Percentiles rank a stretch among this genome's conserved stretches.
Conservation (phyloP, 2,888 invertebrate genomes). For the Caenorhabditis parvicauda region DNA sequence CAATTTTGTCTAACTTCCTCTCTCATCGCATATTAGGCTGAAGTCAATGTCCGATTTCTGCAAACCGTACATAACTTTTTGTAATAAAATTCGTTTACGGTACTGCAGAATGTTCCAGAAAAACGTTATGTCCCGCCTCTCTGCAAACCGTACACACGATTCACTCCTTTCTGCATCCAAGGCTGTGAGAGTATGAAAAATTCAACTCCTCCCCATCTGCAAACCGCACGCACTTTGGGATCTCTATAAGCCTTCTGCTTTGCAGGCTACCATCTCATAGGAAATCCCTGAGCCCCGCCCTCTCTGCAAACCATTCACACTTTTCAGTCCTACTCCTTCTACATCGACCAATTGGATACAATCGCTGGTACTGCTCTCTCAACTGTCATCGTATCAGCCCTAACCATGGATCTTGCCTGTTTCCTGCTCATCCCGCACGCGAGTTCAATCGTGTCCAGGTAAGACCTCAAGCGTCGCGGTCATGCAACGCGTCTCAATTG, state of each 20-base stretch:
- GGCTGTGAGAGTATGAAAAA: too few species aligned
- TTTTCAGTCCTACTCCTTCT: constrained; percentile 47
- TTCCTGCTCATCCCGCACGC: constrained; percentile 47
- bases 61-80: too few species aligned
- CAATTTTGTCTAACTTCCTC: too few species aligned
- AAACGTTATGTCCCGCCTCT: too few species aligned
- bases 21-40: too few species aligned
- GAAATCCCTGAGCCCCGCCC: not conserved
- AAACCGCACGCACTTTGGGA: too few species aligned
- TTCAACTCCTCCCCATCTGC: too few species aligned
- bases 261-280: not conserved
- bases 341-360: constrained; percentile 49
- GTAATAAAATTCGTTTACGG: too few species aligned
- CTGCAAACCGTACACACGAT: too few species aligned
- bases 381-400: constrained; percentile 45
- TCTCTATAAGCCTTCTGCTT: not conserved
- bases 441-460: constrained; percentile 38
- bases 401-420: constrained; percentile 51
- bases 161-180: too few species aligned
- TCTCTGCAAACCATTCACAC: not conserved
- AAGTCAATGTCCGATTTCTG: too few species aligned
- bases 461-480: not conserved
- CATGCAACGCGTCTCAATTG: not conserved
- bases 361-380: constrained; percentile 43
- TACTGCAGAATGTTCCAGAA: too few species aligned